phyloP scores from a whole-genome alignment of 1,140 invertebrate species.

The Cyrtorhinus lividipennis region DNA sequence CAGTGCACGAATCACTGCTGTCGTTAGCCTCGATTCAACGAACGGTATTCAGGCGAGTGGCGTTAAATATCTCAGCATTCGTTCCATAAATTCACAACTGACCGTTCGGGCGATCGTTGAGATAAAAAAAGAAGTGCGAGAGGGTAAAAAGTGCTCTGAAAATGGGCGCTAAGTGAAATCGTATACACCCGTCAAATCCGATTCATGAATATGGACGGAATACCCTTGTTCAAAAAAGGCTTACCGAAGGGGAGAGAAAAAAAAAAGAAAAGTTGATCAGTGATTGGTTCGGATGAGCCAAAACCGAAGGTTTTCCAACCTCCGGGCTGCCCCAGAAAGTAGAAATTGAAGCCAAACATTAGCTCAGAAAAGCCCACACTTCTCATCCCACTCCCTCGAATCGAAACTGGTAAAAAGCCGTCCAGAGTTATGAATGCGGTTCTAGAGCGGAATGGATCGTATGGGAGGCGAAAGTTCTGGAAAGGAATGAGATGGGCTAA shows the following conservation, averaged over 20 bases:
- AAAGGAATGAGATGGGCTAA: slow-evolving; percentile 2
- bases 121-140: too few species aligned
- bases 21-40: too few species aligned
- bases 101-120: too few species aligned
- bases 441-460: neutral
- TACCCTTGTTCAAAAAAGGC: neutral
- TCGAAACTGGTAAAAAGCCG: slow-evolving; percentile 2
- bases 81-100: too few species aligned
- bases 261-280: neutral
- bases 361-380: neutral
- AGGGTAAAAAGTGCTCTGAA: too few species aligned
- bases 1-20: too few species aligned
- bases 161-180: neutral
- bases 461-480: neutral
- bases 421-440: neutral
- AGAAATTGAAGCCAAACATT: slow-evolving; percentile 5
- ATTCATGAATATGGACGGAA: neutral
- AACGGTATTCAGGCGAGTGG: too few species aligned
- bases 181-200: neutral
- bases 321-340: neutral
- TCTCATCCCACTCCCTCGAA: neutral
- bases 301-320: neutral
- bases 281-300: neutral
- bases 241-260: neutral
- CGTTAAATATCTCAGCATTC: too few species aligned